Percentiles rank a stretch among this genome's conserved stretches.
These are phyloP conservation scores for Micrastur ruficollis DNA, from an alignment of 2,797 vertebrate genomes.

Conservation along the genomic window DNA sequence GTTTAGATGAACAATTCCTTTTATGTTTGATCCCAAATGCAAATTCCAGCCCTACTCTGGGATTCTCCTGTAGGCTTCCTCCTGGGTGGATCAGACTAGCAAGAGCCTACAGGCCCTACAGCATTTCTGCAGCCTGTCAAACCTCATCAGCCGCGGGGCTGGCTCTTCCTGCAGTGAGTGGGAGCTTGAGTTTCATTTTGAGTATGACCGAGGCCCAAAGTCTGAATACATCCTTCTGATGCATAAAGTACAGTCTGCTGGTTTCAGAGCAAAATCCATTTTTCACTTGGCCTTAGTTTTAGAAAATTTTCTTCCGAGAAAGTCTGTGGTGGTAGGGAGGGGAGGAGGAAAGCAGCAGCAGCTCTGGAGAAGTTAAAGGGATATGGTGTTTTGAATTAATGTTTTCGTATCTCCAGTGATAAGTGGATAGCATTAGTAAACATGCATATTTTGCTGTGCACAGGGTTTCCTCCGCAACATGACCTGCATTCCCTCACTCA, in stretches of 20 bases:
- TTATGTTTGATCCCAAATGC: neutral
- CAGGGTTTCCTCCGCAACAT: neutral
- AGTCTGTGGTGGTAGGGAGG: neutral
- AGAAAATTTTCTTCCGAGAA: neutral
- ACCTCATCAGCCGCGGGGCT: neutral
- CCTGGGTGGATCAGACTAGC: neutral
- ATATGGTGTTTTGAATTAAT: neutral
- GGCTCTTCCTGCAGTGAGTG: rapidly evolving
- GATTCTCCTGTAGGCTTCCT: neutral
- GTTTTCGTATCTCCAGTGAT: neutral
- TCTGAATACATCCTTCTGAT: neutral
- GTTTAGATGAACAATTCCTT: neutral
- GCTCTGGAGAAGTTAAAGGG: neutral
- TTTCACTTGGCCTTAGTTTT: neutral
- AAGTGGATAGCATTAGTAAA: neutral
- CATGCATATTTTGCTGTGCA: neutral
- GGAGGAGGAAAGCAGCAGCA: neutral
- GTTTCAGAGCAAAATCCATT: neutral
- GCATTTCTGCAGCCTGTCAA: neutral
- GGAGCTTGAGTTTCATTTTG: neutral
- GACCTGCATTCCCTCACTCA: neutral
- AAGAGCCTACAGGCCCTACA: neutral
- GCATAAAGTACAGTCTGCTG: neutral
- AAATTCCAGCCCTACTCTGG: neutral
- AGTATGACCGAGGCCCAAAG: neutral